A percentile compares a stretch with the other conserved stretches of the same genome.
Evolutionary conservation across 2,797 vertebrate genomes (phyloP).

Genomic region (Arnoldichthys spilopterus): DNA sequence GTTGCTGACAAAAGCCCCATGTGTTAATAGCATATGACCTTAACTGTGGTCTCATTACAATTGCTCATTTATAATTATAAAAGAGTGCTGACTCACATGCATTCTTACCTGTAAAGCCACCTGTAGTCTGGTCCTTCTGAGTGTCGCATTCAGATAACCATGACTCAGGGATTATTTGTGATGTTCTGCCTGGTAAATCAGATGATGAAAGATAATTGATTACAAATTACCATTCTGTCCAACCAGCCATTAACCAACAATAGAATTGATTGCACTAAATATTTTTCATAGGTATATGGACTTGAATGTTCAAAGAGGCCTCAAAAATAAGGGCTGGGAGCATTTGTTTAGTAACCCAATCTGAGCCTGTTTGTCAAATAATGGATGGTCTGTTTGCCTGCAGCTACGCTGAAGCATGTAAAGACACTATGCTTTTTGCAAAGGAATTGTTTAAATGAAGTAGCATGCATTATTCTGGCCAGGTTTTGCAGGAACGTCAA

Average conservation of each 20-base stretch:
- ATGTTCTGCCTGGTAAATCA: background rate
- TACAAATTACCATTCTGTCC: background rate
- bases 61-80: background rate
- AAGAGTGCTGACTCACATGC: background rate
- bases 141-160: constrained; percentile 15
- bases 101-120: background rate
- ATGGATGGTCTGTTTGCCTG: constrained; percentile 41
- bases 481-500: constrained; percentile 11
- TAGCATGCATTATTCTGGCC: constrained; percentile 50
- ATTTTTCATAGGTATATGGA: background rate
- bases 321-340: constrained; percentile 2
- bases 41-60: background rate
- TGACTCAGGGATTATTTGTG: background rate
- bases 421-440: background rate
- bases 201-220: constrained; percentile 14
- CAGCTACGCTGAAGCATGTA: background rate
- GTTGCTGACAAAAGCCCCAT: background rate
- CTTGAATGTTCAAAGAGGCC: constrained; percentile 1
- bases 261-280: constrained; percentile 20
- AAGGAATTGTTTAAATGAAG: constrained; percentile 44
- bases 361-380: constrained; percentile 28
- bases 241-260: constrained; percentile 60
- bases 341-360: constrained; percentile 68
- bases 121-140: constrained; percentile 56
- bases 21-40: background rate